phyloP scores from a whole-genome alignment of 1,140 invertebrate species.

The Dendrolimus kikuchii region DNA sequence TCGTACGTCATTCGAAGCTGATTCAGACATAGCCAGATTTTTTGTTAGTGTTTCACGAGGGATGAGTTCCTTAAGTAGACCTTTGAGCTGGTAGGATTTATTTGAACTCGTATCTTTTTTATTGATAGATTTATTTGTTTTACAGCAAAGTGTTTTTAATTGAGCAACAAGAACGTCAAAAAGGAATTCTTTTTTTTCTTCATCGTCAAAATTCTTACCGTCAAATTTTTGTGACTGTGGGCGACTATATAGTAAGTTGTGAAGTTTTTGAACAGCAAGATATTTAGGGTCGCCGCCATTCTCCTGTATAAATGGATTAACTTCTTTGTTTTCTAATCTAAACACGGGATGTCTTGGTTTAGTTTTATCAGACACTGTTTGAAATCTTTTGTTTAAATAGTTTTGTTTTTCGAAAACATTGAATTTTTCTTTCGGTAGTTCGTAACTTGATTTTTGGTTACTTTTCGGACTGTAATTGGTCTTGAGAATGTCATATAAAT shows the following conservation, averaged over 20 bases:
- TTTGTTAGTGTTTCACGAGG: too few species aligned
- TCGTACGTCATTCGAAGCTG: too few species aligned
- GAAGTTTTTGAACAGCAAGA: slow-evolving; percentile 42
- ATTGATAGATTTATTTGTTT: slow-evolving; percentile 21
- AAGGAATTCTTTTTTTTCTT: slow-evolving; percentile 47
- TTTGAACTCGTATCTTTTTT: slow-evolving; percentile 12
- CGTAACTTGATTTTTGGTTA: slow-evolving; percentile 5
- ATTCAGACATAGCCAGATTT: too few species aligned
- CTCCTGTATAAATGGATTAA: slow-evolving; percentile 27
- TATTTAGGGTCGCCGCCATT: slow-evolving; percentile 30
- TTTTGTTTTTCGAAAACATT: slow-evolving; percentile 11
- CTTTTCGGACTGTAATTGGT: slow-evolving; percentile 24
- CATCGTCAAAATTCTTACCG: slow-evolving; percentile 22
- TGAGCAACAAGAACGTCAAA: slow-evolving; percentile 52
- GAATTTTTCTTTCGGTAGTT: not conserved
- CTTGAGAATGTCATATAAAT: slow-evolving; percentile 41
- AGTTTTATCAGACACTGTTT: slow-evolving; percentile 12
- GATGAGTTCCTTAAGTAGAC: slow-evolving; percentile 4
- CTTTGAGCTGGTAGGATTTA: slow-evolving; percentile 8
- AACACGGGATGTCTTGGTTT: slow-evolving; percentile 25
- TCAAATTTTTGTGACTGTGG: slow-evolving; percentile 14
- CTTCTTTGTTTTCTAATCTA: slow-evolving; percentile 44
- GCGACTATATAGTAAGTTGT: slow-evolving; percentile 33
- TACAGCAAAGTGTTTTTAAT: slow-evolving; percentile 55
- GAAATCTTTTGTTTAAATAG: slow-evolving; percentile 21